These are phyloP conservation scores for Dyspetes luteomarginatus DNA, from an alignment of 2,888 invertebrate genomes.

Conservation along the genomic window DNA sequence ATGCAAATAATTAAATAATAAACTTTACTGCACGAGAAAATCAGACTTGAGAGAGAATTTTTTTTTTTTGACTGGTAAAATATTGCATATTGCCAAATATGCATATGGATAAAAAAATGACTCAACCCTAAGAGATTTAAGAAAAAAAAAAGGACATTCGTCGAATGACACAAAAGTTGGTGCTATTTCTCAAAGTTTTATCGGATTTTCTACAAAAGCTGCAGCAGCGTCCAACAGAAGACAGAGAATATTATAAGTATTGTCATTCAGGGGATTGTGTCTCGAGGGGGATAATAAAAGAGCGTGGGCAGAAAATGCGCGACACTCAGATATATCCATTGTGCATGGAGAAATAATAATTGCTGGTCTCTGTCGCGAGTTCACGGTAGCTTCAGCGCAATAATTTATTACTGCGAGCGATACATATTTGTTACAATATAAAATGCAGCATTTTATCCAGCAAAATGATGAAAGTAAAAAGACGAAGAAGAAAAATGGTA, in stretches of 20 bases:
- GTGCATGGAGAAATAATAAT: constrained; percentile 60
- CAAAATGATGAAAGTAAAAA: background rate
- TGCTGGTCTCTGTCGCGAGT: constrained; percentile 45
- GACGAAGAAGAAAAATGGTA: background rate
- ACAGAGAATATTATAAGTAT: constrained; percentile 2
- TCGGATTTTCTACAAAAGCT: background rate
- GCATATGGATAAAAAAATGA: background rate
- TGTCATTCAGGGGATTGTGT: background rate
- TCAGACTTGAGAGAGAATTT: background rate
- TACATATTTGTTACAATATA: background rate
- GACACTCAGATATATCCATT: constrained; percentile 54
- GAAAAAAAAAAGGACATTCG: background rate
- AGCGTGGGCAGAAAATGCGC: constrained; percentile 70
- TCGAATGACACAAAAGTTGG: background rate
- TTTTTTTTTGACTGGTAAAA: background rate
- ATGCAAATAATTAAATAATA: background rate
- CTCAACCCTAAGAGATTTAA: background rate
- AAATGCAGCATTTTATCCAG: background rate
- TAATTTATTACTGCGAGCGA: constrained; percentile 50
- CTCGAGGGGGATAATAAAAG: constrained; percentile 33
- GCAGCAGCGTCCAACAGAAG: background rate
- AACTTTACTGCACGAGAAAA: background rate
- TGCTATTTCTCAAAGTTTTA: constrained; percentile 4
- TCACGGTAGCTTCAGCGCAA: constrained; percentile 54
- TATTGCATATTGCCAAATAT: background rate